Percentiles rank a stretch among this genome's conserved stretches.
These are phyloP conservation scores for Philhelius pedissequus DNA, from an alignment of 2,888 invertebrate genomes.

Conservation along the genomic window DNA sequence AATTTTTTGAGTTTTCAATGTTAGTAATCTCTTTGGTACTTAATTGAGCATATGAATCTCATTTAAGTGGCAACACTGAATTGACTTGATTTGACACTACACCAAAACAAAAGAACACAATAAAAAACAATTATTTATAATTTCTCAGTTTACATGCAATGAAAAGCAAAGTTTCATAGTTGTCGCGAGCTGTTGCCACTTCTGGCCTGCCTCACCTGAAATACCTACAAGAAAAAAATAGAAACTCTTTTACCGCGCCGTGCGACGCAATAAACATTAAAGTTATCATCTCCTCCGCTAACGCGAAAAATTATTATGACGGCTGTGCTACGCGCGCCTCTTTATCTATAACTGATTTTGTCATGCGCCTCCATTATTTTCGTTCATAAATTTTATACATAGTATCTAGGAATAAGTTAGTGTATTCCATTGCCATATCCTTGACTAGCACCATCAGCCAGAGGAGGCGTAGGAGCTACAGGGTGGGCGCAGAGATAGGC, in stretches of 20 bases:
- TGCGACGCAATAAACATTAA: conserved; percentile 43
- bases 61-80: conserved; percentile 39
- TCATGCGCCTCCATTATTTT: not conserved
- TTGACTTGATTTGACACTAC: not conserved
- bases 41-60: no score
- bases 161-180: conserved; percentile 49
- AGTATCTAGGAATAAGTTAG: conserved; percentile 3
- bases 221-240: no score
- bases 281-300: conserved; percentile 50
- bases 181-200: conserved; percentile 51
- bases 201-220: conserved; percentile 53
- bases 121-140: conserved; percentile 33
- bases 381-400: not conserved
- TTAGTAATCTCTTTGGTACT: no score
- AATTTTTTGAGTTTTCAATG: no score
- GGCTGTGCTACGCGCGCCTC: conserved; percentile 18
- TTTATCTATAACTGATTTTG: conserved; percentile 39
- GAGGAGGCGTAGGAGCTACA: not conserved
- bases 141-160: conserved; percentile 48
- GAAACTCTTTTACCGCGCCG: conserved; percentile 6
- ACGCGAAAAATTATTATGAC: conserved; percentile 35
- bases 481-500: not conserved
- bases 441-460: conserved; percentile 6
- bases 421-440: conserved; percentile 25
- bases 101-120: not conserved